Evolutionary conservation across 2,888 invertebrate species (phyloP).

Genomic region (Scrobipalpa atriplicella): DNA sequence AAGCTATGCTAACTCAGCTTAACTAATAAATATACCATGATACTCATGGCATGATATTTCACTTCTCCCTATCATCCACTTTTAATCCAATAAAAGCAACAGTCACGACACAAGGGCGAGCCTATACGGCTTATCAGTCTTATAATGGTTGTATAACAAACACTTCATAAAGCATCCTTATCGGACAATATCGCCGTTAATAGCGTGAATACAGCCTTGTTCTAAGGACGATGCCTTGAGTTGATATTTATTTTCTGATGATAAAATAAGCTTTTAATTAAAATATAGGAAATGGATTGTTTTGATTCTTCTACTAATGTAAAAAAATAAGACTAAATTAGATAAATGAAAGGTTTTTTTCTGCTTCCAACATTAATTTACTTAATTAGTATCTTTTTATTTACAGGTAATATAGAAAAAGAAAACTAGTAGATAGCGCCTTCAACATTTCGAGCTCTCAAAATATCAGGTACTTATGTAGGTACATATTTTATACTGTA

Average conservation of each 20-base stretch:
- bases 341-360: background rate
- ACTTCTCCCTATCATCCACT: slow-evolving; percentile 9
- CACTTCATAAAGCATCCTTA: slow-evolving; percentile 50
- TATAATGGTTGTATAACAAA: slow-evolving; percentile 50
- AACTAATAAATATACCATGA: too few relatives aligned
- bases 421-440: too few relatives aligned
- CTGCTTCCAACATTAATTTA: background rate
- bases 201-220: slow-evolving; percentile 24
- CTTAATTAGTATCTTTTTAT: background rate
- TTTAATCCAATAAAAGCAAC: slow-evolving; percentile 19
- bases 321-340: too few relatives aligned
- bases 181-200: slow-evolving; percentile 31
- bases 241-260: background rate
- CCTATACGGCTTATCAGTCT: slow-evolving; percentile 46
- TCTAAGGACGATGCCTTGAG: background rate
- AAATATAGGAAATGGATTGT: background rate
- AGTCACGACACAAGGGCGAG: slow-evolving; percentile 18
- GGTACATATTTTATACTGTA: too few relatives aligned
- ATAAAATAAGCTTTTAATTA: background rate
- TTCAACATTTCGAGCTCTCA: too few relatives aligned
- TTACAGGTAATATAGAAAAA: background rate
- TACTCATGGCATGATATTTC: background rate
- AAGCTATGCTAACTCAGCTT: too few relatives aligned
- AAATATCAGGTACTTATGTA: too few relatives aligned
- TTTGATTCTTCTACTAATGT: slow-evolving; percentile 7